phyloP scores from a whole-genome alignment of 2,888 invertebrate species.

The Epinotia demarniana region DNA sequence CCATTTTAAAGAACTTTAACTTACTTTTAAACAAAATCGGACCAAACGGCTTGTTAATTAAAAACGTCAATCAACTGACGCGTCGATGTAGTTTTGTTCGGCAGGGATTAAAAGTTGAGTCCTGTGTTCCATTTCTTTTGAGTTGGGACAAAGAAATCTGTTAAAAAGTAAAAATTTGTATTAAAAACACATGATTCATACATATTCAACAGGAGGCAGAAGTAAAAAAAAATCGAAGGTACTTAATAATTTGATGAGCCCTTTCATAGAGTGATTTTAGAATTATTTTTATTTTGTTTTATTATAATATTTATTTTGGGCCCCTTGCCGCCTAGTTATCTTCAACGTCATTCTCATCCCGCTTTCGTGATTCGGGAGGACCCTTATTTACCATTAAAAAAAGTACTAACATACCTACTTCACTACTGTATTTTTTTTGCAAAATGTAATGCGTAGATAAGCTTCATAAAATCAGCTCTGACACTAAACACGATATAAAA shows the following conservation, averaged over 20 bases:
- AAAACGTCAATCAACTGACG: constrained; percentile 74
- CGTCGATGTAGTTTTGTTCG: constrained; percentile 60
- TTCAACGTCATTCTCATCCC: too few species aligned
- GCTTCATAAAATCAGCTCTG: too few species aligned
- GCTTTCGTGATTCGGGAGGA: too few species aligned
- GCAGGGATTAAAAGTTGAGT: constrained; percentile 57
- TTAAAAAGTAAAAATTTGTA: not conserved
- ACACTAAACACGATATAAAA: too few species aligned
- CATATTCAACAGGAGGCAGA: not conserved
- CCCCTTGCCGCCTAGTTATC: too few species aligned
- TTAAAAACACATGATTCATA: not conserved
- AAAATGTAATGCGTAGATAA: too few species aligned
- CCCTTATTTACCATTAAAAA: too few species aligned
- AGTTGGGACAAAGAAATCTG: not conserved
- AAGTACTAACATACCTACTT: too few species aligned
- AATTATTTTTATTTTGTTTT: too few species aligned
- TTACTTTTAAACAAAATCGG: constrained; percentile 56
- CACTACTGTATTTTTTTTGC: too few species aligned
- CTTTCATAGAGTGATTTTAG: not conserved
- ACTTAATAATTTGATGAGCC: not conserved
- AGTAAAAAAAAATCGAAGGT: not conserved
- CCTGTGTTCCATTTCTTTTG: constrained; percentile 18
- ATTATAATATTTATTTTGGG: too few species aligned
- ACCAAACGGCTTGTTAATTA: constrained; percentile 71
- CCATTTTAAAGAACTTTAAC: constrained; percentile 51